phyloP scores from a whole-genome alignment of 2,888 invertebrate species.

The Trisateles emortualis region DNA sequence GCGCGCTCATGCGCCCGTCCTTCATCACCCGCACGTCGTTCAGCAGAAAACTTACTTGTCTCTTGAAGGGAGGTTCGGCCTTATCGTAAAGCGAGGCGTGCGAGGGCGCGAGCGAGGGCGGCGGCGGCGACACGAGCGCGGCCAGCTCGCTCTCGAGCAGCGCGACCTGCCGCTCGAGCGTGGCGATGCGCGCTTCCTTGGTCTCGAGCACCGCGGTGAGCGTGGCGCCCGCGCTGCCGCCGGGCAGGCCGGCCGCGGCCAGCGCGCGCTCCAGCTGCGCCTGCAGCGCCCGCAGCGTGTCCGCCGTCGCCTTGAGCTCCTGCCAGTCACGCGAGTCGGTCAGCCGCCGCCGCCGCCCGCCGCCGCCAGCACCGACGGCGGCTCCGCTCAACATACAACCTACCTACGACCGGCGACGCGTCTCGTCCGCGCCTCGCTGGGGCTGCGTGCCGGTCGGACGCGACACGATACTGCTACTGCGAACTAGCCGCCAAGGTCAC shows the following conservation, averaged over 20 bases:
- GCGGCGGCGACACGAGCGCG: conserved; percentile 81
- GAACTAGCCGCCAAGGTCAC: conserved; percentile 40
- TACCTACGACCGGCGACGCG: conserved; percentile 66
- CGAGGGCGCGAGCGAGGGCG: conserved; percentile 83
- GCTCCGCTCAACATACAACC: conserved; percentile 65
- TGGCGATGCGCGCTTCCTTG: conserved; percentile 95
- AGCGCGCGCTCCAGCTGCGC: conserved; percentile 91
- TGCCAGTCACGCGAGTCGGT: conserved; percentile 83
- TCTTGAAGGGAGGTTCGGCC: conserved; percentile 90
- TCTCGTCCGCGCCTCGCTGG: conserved; percentile 65
- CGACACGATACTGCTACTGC: conserved; percentile 44
- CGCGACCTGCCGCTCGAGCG: conserved; percentile 94
- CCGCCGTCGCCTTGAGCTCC: conserved; percentile 94
- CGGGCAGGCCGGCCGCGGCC: conserved; percentile 88
- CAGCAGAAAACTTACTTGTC: conserved; percentile 95
- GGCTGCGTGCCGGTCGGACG: conserved; percentile 58
- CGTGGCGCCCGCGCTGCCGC: conserved; percentile 88
- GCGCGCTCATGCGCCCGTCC: conserved; percentile 87
- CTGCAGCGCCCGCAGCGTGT: conserved; percentile 94
- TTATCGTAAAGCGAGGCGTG: conserved; percentile 88
- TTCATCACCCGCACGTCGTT: conserved; percentile 93
- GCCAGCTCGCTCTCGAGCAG: conserved; percentile 92
- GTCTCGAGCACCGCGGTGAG: conserved; percentile 93
- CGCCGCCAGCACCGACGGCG: conserved; percentile 61
- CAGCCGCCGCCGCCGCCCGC: conserved; percentile 76